Evolutionary conservation across 2,113 vertebrate genomes (phyloP).

Genomic region (Thoracochromis brauschi): DNA sequence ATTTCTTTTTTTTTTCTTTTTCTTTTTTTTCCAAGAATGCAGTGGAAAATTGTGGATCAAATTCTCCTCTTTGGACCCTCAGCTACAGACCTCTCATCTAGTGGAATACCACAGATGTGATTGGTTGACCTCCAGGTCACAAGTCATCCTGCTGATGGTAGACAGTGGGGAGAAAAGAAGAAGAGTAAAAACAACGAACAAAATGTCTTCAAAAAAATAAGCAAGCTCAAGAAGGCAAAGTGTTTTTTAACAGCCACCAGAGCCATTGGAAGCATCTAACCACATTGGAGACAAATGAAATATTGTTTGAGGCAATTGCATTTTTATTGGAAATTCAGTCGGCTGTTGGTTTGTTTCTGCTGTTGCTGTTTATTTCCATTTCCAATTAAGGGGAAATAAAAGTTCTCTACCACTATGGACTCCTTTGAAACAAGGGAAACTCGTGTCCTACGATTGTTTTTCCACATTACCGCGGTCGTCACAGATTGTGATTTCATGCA

Average conservation of each 20-base stretch:
- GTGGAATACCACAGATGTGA: constrained; percentile 44
- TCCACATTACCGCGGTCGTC: constrained; percentile 41
- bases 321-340: constrained; percentile 57
- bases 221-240: constrained; percentile 16
- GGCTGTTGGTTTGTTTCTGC: constrained; percentile 44
- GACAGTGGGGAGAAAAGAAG: constrained; percentile 24
- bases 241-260: constrained; percentile 13
- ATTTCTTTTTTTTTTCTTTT: background rate
- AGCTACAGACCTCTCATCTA: constrained; percentile 18
- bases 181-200: constrained; percentile 44
- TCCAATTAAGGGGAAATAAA: constrained; percentile 59
- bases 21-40: background rate
- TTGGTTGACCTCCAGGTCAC: constrained; percentile 56
- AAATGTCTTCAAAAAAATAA: constrained; percentile 28
- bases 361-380: constrained; percentile 48
- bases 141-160: constrained; percentile 40
- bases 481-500: constrained; percentile 66
- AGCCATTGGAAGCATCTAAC: constrained; percentile 32
- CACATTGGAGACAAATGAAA: constrained; percentile 45
- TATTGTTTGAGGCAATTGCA: constrained; percentile 56
- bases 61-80: constrained; percentile 23
- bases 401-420: constrained; percentile 41
- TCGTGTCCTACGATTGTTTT: constrained; percentile 43
- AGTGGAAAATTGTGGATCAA: constrained; percentile 21
- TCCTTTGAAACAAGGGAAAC: constrained; percentile 31